Percentiles rank a stretch among this genome's conserved stretches.
These are phyloP conservation scores for Scrobipalpa costella DNA, from an alignment of 2,888 invertebrate genomes.

Conservation along the genomic window DNA sequence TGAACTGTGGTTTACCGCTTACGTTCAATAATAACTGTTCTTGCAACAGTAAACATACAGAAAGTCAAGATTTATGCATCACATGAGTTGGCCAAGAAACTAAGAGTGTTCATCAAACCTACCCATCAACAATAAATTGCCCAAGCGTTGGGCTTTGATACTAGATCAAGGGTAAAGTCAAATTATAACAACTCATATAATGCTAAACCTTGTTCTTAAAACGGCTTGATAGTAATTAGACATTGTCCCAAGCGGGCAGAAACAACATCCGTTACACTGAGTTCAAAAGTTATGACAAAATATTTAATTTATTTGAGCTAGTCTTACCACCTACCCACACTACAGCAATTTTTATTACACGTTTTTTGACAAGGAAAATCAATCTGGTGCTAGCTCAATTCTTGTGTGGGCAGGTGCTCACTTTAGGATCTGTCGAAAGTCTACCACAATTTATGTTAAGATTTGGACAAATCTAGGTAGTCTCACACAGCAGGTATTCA, in stretches of 20 bases:
- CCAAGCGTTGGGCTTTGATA: neutral
- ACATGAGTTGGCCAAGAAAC: slow-evolving; percentile 16
- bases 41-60: slow-evolving; percentile 29
- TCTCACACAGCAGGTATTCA: slow-evolving; percentile 69
- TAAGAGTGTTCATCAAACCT: slow-evolving; percentile 3
- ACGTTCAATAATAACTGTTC: slow-evolving; percentile 34
- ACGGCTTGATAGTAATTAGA: slow-evolving; percentile 60
- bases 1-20: slow-evolving; percentile 58
- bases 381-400: slow-evolving; percentile 74
- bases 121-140: neutral
- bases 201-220: slow-evolving; percentile 46
- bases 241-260: slow-evolving; percentile 70
- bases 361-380: slow-evolving; percentile 44
- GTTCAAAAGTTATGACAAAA: slow-evolving; percentile 43
- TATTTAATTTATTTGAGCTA: slow-evolving; percentile 60
- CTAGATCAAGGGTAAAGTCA: slow-evolving; percentile 6
- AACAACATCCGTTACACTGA: slow-evolving; percentile 62
- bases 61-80: slow-evolving; percentile 17
- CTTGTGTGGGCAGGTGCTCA: slow-evolving; percentile 55
- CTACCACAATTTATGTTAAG: slow-evolving; percentile 78
- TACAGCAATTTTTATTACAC: slow-evolving; percentile 39
- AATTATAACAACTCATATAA: slow-evolving; percentile 41
- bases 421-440: slow-evolving; percentile 63
- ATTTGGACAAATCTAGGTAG: slow-evolving; percentile 77
- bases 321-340: slow-evolving; percentile 66